Conservation (phyloP, 2,797 vertebrate genomes). For the Danio choprae region DNA sequence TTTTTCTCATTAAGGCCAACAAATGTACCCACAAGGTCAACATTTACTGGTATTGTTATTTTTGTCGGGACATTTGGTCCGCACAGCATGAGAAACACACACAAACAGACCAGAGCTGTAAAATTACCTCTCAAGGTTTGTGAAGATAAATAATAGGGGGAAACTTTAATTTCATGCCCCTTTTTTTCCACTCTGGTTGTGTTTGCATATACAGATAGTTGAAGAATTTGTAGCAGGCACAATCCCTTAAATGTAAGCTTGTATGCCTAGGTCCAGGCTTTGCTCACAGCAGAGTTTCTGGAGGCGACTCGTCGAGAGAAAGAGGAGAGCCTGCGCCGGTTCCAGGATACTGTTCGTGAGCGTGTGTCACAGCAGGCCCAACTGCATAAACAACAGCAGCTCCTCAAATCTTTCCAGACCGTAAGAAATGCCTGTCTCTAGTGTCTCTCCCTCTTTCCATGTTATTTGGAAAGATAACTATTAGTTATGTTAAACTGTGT, state of each 20-base stretch:
- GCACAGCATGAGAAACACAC: no score
- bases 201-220: background rate
- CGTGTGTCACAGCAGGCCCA: conserved; percentile 83
- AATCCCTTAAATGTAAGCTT: background rate
- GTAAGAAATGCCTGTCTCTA: conserved; percentile 67
- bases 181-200: background rate
- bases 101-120: no score
- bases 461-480: background rate
- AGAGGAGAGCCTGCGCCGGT: conserved; percentile 80
- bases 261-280: conserved; percentile 76
- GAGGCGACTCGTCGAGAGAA: conserved; percentile 74
- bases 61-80: no score
- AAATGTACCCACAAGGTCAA: no score
- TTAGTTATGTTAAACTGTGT: background rate
- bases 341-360: conserved; percentile 85
- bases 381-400: conserved; percentile 73
- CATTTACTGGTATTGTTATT: no score
- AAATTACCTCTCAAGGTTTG: background rate
- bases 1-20: no score
- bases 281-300: conserved; percentile 81
- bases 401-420: conserved; percentile 70
- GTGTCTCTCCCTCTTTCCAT: background rate
- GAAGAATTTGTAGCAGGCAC: background rate
- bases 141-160: background rate
- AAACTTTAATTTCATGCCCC: no score